These are phyloP conservation scores for Puffinus mauretanicus DNA, from an alignment of 2,113 vertebrate species.

Conservation along the genomic window DNA sequence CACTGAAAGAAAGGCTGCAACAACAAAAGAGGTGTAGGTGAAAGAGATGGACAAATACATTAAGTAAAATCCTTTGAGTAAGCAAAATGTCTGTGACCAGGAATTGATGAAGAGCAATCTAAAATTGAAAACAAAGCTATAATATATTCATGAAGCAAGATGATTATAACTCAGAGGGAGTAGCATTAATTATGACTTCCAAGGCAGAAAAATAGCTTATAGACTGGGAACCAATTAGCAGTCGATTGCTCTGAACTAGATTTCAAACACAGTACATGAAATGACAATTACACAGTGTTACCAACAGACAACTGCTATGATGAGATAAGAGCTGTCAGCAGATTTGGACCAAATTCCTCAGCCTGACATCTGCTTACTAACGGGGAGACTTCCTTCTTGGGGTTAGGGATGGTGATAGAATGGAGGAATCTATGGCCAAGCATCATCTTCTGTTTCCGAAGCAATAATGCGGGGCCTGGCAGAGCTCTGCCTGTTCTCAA, in stretches of 20 bases:
- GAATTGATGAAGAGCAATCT: slow-evolving; percentile 31
- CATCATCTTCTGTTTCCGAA: neutral
- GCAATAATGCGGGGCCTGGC: fast-evolving
- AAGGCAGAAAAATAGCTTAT: slow-evolving; percentile 45
- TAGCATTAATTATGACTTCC: slow-evolving; percentile 57
- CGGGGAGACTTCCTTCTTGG: neutral
- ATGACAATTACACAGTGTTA: slow-evolving; percentile 44
- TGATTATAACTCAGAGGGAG: slow-evolving; percentile 36
- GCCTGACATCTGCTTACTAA: slow-evolving; percentile 1
- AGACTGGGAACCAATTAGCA: slow-evolving; percentile 54
- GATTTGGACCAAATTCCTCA: slow-evolving; percentile 14
- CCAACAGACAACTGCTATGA: neutral
- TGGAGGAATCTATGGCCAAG: neutral
- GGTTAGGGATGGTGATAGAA: neutral
- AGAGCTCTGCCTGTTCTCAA: neutral
- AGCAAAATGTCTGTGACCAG: slow-evolving; percentile 29
- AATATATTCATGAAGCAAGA: slow-evolving; percentile 50
- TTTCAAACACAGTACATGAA: slow-evolving; percentile 45
- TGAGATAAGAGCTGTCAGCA: slow-evolving; percentile 35
- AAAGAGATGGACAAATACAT: neutral
- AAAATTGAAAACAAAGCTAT: slow-evolving; percentile 57
- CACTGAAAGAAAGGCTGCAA: slow-evolving; percentile 6
- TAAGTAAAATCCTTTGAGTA: slow-evolving; percentile 46
- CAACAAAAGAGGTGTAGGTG: slow-evolving; percentile 5
- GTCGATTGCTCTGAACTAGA: slow-evolving; percentile 49